Evolutionary conservation across 2,113 vertebrate genomes (phyloP), one percentile per base, ranked within the genome.

Genomic region (Tenebrosternarchus preto): DNA sequence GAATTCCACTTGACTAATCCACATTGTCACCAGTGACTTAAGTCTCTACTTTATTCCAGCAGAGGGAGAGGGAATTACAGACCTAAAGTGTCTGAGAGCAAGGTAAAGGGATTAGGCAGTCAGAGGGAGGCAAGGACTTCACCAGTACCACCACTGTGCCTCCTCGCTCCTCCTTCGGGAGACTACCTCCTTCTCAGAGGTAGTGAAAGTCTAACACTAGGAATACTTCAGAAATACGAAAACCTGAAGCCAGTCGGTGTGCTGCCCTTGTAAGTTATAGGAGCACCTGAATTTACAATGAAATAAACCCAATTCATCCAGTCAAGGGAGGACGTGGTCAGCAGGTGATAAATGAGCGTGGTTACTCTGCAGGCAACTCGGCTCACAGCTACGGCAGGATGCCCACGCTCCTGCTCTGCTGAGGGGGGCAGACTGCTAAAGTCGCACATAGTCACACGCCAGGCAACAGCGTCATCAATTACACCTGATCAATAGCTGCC

Each of bases 21-120:
- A 74, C 73, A 69, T 88, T 82, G 89, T 88, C 87, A 83, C 86
- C 83, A 86, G 84, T 53, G 73, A 88, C 88, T 91, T 84, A 88
- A 90, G 90, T 89, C 86, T 16, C 77, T 83, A 86, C 88, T 90
- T 90, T 87, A 90, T 86, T 91, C 85, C 36, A 61, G 80, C 64
- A 83, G 90, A 90, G 90, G 81, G 87, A 88, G 81, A 83, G 82
- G 74, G 91, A 91, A 92, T 92, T 91, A 93, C 90, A 91, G 90
- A 88, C 89, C 87, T 92, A 91, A n/a, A 92, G 88, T 91, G 91
- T 88, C 90, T 90, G 85, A 79, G 84, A 90, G 88, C 84, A 87
- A 89, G 85, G 84, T 87, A 85, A 87, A 57, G 78, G 88, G 92
- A 92, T 92, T 92, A 92, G 82, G 63, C 68, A 80, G 82, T 76